Evolutionary conservation across 2,888 invertebrate species (phyloP), one percentile per base, ranked within the genome.

Genomic region (Ichneumon xanthorius): DNA sequence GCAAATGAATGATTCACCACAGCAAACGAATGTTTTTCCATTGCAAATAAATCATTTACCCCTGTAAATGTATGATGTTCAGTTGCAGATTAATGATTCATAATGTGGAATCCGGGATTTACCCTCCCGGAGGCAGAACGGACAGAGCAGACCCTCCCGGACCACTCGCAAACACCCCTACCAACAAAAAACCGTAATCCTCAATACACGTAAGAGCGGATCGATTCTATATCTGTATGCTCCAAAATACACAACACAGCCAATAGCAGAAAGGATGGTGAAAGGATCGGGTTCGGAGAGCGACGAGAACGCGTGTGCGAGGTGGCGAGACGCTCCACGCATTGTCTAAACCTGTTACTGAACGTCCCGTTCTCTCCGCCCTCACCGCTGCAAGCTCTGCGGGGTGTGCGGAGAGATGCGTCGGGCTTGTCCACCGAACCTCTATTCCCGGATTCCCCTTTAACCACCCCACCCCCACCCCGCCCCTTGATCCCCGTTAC

Each of bases 261-360:
- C 48, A 61, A 61, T 58, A 58, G 9, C 26, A 26, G 58, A 58
- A 58, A 58, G 58, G 14, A 26, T 26, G 0, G 22, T 58, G 11
- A 11, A 58, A 22, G 22, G 14, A 58, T 22, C 19, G 14, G 26
- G 4, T 22, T 26, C 26, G 11, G 26, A 33, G 22, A 79, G 58
- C 37, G 53, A 63, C 58, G 72, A 22, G 26, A 71, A 72, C 22
- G 58, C 72, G 50, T 70, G n/a, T 70, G 68, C 79, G 55, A 14
- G 72, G 76, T 40, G 61, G 80, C 55, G 75, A 78, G 71, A 78
- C 77, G 70, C 48, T 81, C 81, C 70, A 80, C 73, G 84, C 84
- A 87, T 85, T 86, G 86, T 87, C 82, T 80, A 85, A 85, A 84
- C 85, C 84, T 80, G 82, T 85, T 87, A 87, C 85, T 79, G 79